Evolutionary conservation across 2,797 vertebrate genomes (phyloP), one percentile per base, ranked within the genome.

Genomic region (Borostomias antarcticus): DNA sequence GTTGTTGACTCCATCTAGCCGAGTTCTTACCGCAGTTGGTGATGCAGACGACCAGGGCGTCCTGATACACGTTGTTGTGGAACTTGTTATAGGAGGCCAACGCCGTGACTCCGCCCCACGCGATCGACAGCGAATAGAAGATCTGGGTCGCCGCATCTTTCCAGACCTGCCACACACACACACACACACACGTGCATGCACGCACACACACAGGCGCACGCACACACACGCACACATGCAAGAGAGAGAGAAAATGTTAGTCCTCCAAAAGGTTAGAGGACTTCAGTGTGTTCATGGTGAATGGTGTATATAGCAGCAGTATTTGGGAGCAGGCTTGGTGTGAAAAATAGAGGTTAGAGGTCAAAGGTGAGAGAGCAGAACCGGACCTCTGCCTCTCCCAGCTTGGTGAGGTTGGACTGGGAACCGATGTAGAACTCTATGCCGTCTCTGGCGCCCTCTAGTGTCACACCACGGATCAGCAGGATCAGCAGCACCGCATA

Each of bases 1-100:
- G 40, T n/a, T n/a, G n/a, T 17, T 4, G 15, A 6, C 40, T 45
- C 15, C 21, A 7, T 9, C 28, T 17, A 13, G 25, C 26, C 6
- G n/a, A 40, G 15, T 1, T 63, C 77, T 29, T 76, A 90, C 88
- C 86, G 28, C 95, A 96, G 75, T 99, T 98, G 68, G 83, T 92
- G 15, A 97, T 62, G 7, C 94, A 93, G 32, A 98, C 89, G 3
- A 95, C 28, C 75, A 98, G 92, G 11, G 95, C 85, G 63, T 99
- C 97, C 0, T 88, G 82, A 68, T 93, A 96, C 78, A 95, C 89
- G 72, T 98, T 98, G 89, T 99, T 99, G 78, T 97, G 82, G 85
- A 99, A 99, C 69, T 91, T 96, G 82, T 95, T 98, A 75, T 99
- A 98, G 0, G 97, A 98, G 57, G 96, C 92, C n/a, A 98, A 86